Evolutionary conservation across 2,113 vertebrate species (phyloP).

Genomic region (Hyla sarda): DNA sequence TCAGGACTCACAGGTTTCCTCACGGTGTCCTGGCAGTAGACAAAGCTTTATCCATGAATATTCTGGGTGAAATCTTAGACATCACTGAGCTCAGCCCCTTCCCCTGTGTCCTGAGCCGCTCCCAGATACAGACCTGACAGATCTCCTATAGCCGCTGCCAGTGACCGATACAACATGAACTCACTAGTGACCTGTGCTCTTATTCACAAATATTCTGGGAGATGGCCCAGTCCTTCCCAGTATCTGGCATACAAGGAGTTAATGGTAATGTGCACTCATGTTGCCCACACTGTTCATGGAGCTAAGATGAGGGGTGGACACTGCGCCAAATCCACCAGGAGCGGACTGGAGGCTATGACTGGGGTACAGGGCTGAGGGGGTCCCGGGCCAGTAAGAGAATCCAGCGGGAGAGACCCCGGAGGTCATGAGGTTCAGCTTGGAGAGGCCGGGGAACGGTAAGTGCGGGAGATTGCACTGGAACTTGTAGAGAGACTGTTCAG

Average conservation of each 20-base stretch:
- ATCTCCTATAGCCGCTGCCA: not conserved
- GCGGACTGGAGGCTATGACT: constrained; percentile 86
- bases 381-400: constrained; percentile 95
- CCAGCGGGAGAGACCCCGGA: constrained; percentile 86
- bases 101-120: not conserved
- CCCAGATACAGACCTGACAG: not conserved
- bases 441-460: constrained; percentile 90
- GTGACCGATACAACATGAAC: not conserved
- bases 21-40: too few relatives aligned
- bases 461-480: constrained; percentile 92
- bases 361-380: constrained; percentile 85
- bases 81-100: too few relatives aligned
- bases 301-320: constrained; percentile 86
- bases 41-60: too few relatives aligned
- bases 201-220: too few relatives aligned
- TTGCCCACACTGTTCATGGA: constrained; percentile 78
- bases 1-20: too few relatives aligned
- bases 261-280: constrained; percentile 89
- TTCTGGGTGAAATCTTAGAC: too few relatives aligned
- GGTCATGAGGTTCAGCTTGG: constrained; percentile 95
- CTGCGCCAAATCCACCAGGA: constrained; percentile 82
- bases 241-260: constrained; percentile 63
- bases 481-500: constrained; percentile 93
- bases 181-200: not conserved
- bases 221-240: not conserved